A percentile compares a stretch with the other conserved stretches of the same genome.
Conservation (phyloP, 2,888 invertebrate species). For the Cepaea hortensis region DNA sequence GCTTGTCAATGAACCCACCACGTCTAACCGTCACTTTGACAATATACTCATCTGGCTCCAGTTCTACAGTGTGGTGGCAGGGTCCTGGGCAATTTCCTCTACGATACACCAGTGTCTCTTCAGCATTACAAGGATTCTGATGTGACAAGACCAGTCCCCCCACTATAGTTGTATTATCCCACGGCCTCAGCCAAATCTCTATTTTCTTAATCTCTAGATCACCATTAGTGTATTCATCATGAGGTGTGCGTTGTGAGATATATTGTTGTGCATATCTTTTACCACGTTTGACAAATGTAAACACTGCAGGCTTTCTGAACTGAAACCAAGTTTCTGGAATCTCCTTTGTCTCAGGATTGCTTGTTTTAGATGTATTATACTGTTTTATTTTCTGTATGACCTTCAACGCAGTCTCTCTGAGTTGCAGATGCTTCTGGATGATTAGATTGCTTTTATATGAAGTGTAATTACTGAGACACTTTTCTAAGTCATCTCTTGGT, state of each 20-base stretch:
- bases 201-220: conserved; percentile 19
- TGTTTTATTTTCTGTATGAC: too few relatives aligned
- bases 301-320: too few relatives aligned
- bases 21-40: conserved; percentile 29
- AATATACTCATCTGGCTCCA: conserved; percentile 29
- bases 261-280: too few relatives aligned
- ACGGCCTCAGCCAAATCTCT: conserved; percentile 35
- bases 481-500: too few relatives aligned
- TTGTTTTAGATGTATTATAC: background rate
- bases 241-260: too few relatives aligned
- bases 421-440: too few relatives aligned
- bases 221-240: background rate
- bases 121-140: background rate
- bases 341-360: too few relatives aligned
- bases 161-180: conserved; percentile 30
- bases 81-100: background rate
- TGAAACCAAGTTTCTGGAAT: too few relatives aligned
- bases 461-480: too few relatives aligned
- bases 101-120: background rate
- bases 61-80: background rate
- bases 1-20: conserved; percentile 34
- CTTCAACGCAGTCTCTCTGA: too few relatives aligned
- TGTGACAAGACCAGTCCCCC: conserved; percentile 26
- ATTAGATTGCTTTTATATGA: too few relatives aligned
- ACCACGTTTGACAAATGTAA: too few relatives aligned